Base-by-base conservation (phyloP, 2,113 vertebrate genomes). In the Pundamilia nyererei region DNA sequence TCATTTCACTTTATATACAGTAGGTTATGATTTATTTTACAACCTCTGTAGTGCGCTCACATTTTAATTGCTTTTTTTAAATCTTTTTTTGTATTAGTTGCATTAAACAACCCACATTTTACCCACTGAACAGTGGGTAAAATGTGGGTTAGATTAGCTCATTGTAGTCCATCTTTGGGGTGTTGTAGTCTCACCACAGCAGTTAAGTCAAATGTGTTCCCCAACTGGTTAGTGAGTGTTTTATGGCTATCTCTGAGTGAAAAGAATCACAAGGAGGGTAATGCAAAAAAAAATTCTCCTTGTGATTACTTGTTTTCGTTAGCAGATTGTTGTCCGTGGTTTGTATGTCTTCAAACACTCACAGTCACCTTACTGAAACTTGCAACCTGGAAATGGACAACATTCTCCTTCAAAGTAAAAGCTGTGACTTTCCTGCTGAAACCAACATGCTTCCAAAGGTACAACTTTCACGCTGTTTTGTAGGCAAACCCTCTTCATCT, bases 91-190 rank as follows among this genome's bases (percentile, higher is more conserved):
- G 10, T 21, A 38, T 38, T 12, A 38, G 33, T 68, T 68, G 33
- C 33, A 38, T 40, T 70, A 70, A 70, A 42, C n/a, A 42, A 42
- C 33, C 35, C 35, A 38, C 9, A 38, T 35, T 35, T 35, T 35
- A 35, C 35, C 35, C 35, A 35, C 35, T 35, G 35, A 0, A 0
- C 62, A 70, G 7, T 70, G 62, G 12, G 35, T 40, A 70, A 70
- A 70, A 24, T 70, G 35, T 4, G 60, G 17, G n/a, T 70, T 42
- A 70, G 62, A 42, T 70, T 42, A 14, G 35, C n/a, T 70, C 38
- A 15, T 42, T 70, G 38, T 42, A 70, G 65, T 15, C 12, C 38
- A 42, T 70, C n/a, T 70, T 70, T 42, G 38, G 7, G 35, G 21
- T 70, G n/a, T 70, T 24, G 7, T 70, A 70, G 65, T 70, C 21